phyloP scores from a whole-genome alignment of 2,888 invertebrate genomes.

The Drosophila fulvimacula region DNA sequence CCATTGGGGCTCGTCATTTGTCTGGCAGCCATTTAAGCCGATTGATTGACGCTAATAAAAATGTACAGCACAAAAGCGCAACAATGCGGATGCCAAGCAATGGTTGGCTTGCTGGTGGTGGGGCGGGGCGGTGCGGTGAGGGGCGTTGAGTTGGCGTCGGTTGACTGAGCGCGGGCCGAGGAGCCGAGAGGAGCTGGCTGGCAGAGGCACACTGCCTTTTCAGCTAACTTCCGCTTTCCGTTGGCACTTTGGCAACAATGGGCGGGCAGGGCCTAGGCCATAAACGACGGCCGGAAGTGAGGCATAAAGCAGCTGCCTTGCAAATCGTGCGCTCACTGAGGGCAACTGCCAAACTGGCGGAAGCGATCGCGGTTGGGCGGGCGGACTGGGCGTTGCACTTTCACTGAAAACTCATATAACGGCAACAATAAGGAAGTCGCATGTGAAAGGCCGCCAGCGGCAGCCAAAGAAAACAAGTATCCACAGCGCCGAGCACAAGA shows the following conservation, averaged over 20 bases:
- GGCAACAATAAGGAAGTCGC: conserved; percentile 76
- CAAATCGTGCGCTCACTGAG: conserved; percentile 36
- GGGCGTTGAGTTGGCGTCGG: neutral
- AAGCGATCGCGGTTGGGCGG: conserved; percentile 15
- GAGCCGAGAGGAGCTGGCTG: neutral
- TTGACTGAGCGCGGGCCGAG: neutral
- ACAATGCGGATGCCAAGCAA: conserved; percentile 57
- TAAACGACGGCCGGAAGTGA: conserved; percentile 45
- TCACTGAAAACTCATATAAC: conserved; percentile 66
- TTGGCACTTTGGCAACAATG: conserved; percentile 68
- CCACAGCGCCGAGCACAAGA: neutral
- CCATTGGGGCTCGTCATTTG: conserved; percentile 27
- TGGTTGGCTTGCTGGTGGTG: too few species aligned
- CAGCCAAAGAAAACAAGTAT: conserved; percentile 15
- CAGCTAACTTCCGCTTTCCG: conserved; percentile 61
- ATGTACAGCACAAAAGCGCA: conserved; percentile 61
- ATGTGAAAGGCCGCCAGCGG: conserved; percentile 61
- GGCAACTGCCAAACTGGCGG: conserved; percentile 43
- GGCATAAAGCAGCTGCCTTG: conserved; percentile 42
- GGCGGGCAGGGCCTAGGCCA: conserved; percentile 31
- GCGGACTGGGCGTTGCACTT: conserved; percentile 43
- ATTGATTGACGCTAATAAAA: conserved; percentile 78
- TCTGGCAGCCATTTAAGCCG: conserved; percentile 55
- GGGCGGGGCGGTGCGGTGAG: too few species aligned
- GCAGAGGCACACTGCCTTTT: conserved; percentile 12